A percentile compares a stretch with the other conserved stretches of the same genome.
Evolutionary conservation across 2,888 invertebrate species (phyloP).

Genomic region (Panzeria rudis): DNA sequence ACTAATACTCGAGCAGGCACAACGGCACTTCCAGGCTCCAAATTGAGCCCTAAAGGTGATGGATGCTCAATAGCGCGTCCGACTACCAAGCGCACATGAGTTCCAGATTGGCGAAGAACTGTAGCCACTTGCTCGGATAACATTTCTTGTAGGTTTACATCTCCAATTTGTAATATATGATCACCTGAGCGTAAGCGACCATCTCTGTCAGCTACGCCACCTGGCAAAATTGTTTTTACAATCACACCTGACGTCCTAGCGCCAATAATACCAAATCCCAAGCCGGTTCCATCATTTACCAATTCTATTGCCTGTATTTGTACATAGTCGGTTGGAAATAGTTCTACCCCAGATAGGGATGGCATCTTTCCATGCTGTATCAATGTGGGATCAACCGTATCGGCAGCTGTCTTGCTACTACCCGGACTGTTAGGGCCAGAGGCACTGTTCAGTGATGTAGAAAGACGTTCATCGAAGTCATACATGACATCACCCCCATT

Average conservation of each 20-base stretch:
- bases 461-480: conserved; percentile 89
- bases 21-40: conserved; percentile 86
- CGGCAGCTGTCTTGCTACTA: conserved; percentile 83
- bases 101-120: conserved; percentile 96
- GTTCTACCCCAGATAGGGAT: conserved; percentile 86
- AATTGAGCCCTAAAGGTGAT: conserved; percentile 82
- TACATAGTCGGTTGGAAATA: conserved; percentile 95
- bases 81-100: conserved; percentile 96
- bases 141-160: conserved; percentile 97
- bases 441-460: conserved; percentile 89
- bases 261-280: conserved; percentile 99
- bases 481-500: conserved; percentile 86
- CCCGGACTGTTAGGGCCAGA: conserved; percentile 85
- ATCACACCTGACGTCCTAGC: conserved; percentile 99
- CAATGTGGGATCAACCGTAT: conserved; percentile 53
- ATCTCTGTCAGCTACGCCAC: conserved; percentile 98
- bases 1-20: conserved; percentile 90
- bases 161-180: conserved; percentile 97
- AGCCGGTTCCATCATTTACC: conserved; percentile 98
- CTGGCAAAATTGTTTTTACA: conserved; percentile 98
- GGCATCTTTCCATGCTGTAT: conserved; percentile 85
- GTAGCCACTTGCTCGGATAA: conserved; percentile 98
- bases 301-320: conserved; percentile 99
- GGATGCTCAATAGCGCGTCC: conserved; percentile 95
- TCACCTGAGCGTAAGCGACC: conserved; percentile 98